A percentile compares a stretch with the other conserved stretches of the same genome.
Evolutionary conservation across 2,797 vertebrate species (phyloP).

Genomic region (Anas capensis): DNA sequence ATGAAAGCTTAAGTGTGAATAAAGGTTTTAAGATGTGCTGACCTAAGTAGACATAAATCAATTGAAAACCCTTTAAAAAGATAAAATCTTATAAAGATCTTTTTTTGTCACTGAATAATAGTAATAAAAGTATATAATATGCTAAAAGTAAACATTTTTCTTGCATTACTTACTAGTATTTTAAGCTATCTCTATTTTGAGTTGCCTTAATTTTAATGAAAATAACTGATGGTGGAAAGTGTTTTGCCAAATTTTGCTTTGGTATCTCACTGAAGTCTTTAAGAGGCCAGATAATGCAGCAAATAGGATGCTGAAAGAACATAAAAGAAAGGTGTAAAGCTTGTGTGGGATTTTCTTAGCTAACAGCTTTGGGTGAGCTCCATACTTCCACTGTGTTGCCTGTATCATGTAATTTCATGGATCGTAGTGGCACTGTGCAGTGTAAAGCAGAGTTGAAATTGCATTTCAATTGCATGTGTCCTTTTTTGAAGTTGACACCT

Average conservation of each 20-base stretch:
- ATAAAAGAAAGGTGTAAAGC: fast-evolving
- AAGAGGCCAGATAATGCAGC: neutral
- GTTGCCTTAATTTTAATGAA: neutral
- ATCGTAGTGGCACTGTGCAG: neutral
- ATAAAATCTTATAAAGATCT: neutral
- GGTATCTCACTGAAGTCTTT: neutral
- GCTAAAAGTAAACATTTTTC: neutral
- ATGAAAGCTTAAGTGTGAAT: neutral
- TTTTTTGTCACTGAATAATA: neutral
- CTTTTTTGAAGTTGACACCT: neutral
- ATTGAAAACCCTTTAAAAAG: neutral
- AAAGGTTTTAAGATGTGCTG: neutral
- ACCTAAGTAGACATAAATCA: neutral
- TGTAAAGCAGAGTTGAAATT: neutral
- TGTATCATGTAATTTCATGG: neutral
- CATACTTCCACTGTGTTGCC: fast-evolving
- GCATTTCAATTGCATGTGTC: neutral
- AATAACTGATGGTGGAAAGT: neutral
- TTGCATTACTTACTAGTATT: neutral
- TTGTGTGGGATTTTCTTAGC: fast-evolving
- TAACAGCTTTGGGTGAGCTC: neutral
- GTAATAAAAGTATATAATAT: neutral
- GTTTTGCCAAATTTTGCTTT: neutral
- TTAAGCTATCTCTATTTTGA: neutral
- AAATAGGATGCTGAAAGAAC: neutral